Conservation (phyloP, 2,888 invertebrate species). For the Eulithis prunata region DNA sequence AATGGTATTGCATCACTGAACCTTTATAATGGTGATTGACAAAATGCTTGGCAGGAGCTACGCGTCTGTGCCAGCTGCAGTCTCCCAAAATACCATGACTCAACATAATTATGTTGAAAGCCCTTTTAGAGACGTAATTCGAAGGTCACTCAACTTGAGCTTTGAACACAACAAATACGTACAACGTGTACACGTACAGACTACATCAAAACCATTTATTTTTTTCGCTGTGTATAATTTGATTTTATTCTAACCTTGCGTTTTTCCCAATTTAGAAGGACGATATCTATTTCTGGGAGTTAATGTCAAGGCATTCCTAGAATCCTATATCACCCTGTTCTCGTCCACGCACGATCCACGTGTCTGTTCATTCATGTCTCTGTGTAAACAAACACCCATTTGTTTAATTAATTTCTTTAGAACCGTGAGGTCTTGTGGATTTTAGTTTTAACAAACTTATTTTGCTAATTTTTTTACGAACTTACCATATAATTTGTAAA, state of each 20-base stretch:
- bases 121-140: conserved; percentile 22
- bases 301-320: conserved; percentile 13
- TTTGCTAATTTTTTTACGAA: background rate
- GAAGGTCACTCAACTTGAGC: conserved; percentile 31
- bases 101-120: conserved; percentile 21
- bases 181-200: too few relatives aligned
- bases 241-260: too few relatives aligned
- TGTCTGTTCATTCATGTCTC: conserved; percentile 15
- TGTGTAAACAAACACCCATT: conserved; percentile 4
- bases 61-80: conserved; percentile 29
- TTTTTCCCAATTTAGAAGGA: too few relatives aligned
- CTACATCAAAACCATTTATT: too few relatives aligned
- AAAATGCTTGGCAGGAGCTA: conserved; percentile 12
- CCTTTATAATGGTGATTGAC: background rate
- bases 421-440: too few relatives aligned
- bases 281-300: too few relatives aligned
- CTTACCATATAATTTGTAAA: background rate
- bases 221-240: too few relatives aligned
- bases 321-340: conserved; percentile 14
- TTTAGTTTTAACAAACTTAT: background rate
- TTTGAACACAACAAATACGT: too few relatives aligned
- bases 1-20: conserved; percentile 27
- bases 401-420: too few relatives aligned
- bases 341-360: background rate
- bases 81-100: conserved; percentile 20